phyloP scores from a whole-genome alignment of 2,888 invertebrate species.

The Leptinotarsa rubiginosa region DNA sequence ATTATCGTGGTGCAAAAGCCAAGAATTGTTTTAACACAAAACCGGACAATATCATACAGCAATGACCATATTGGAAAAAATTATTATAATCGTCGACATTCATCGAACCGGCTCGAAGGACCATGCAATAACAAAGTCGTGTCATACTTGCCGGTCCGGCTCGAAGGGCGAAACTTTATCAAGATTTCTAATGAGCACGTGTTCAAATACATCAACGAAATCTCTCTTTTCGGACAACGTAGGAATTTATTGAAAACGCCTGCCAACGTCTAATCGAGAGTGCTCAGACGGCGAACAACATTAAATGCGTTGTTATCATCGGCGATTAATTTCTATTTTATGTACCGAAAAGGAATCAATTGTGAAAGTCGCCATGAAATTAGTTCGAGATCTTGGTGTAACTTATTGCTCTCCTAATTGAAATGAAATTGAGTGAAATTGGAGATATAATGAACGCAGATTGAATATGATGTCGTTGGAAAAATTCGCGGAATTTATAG shows the following conservation, averaged over 20 bases:
- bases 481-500: not conserved
- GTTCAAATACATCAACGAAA: not conserved
- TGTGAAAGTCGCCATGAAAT: slow-evolving; percentile 21
- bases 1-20: too few relatives aligned
- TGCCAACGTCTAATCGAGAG: not conserved
- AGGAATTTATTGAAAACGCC: slow-evolving; percentile 1
- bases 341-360: slow-evolving; percentile 17
- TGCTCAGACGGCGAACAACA: not conserved
- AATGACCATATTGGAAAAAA: too few relatives aligned
- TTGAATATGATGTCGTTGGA: not conserved
- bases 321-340: slow-evolving; percentile 19
- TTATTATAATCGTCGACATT: too few relatives aligned
- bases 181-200: too few relatives aligned
- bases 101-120: too few relatives aligned
- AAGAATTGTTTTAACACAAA: too few relatives aligned
- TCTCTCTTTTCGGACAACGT: slow-evolving; percentile 6
- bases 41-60: too few relatives aligned
- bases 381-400: slow-evolving; percentile 15
- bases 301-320: not conserved
- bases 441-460: slow-evolving; percentile 1
- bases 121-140: too few relatives aligned
- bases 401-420: slow-evolving; percentile 18
- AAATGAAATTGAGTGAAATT: slow-evolving; percentile 18
- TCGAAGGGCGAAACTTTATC: too few relatives aligned
- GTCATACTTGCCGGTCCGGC: too few relatives aligned